Conservation (phyloP, 2,113 vertebrate genomes). For the Dolichallabes microphthalmus region DNA sequence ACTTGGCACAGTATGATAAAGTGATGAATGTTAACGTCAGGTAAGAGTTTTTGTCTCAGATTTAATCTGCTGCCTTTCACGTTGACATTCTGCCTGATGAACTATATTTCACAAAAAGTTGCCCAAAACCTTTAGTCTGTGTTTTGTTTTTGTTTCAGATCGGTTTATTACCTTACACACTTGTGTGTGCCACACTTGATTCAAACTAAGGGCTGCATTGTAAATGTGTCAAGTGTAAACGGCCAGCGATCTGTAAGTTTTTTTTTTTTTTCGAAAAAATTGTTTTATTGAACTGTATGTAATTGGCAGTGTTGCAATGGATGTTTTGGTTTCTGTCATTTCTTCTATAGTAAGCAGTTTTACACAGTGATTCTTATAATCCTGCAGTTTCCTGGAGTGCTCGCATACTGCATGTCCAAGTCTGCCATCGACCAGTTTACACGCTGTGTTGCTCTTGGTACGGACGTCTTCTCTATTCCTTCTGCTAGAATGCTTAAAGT, state of each 20-base stretch:
- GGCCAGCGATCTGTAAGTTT: constrained; percentile 77
- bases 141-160: constrained; percentile 57
- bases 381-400: constrained; percentile 74
- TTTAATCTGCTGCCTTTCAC: background rate
- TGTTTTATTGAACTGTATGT: background rate
- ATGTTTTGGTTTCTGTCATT: background rate
- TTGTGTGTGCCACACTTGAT: constrained; percentile 78
- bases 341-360: background rate
- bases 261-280: background rate
- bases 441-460: constrained; percentile 74
- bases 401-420: constrained; percentile 81
- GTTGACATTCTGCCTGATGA: background rate
- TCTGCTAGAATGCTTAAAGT: background rate
- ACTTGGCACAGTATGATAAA: constrained; percentile 74
- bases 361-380: background rate
- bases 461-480: constrained; percentile 28
- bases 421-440: constrained; percentile 81
- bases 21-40: constrained; percentile 79
- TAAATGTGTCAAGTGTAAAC: constrained; percentile 80
- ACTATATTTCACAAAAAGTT: background rate
- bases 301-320: background rate
- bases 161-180: constrained; percentile 74
- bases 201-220: constrained; percentile 74
- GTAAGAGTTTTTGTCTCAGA: constrained; percentile 52
- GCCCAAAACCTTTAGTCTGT: background rate